Conservation (phyloP, 2,797 vertebrate species). For the Scolopax bukidnonensis region DNA sequence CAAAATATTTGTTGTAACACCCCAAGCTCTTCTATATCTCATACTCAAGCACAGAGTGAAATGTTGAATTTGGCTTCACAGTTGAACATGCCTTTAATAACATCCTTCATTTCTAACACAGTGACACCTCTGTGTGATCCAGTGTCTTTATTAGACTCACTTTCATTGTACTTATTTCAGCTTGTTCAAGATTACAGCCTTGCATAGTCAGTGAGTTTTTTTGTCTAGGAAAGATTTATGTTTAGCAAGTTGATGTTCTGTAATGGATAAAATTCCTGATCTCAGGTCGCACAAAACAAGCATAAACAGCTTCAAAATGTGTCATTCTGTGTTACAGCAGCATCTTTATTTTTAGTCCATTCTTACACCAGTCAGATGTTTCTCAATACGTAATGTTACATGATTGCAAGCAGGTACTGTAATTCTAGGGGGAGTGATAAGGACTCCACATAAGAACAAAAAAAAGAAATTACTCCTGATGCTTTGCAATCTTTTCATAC, state of each 20-base stretch:
- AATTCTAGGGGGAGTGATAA: neutral
- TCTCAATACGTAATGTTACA: neutral
- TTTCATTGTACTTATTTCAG: neutral
- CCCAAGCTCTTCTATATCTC: neutral
- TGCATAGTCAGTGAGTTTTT: neutral
- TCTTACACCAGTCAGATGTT: neutral
- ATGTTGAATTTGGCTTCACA: neutral
- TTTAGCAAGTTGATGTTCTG: neutral
- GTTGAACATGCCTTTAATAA: neutral
- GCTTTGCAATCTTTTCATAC: neutral
- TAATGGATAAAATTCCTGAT: constrained; percentile 1
- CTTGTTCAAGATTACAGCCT: neutral
- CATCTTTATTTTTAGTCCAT: constrained; percentile 22
- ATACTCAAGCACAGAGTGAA: neutral
- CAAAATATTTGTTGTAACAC: neutral
- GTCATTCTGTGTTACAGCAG: neutral
- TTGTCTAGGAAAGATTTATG: neutral
- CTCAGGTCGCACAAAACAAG: neutral
- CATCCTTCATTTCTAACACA: neutral
- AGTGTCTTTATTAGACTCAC: neutral
- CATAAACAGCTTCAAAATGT: neutral
- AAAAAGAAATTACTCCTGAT: neutral
- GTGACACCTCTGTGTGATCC: neutral
- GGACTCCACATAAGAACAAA: neutral
- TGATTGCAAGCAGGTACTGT: neutral